phyloP scores from a whole-genome alignment of 2,797 vertebrate species.

The Macroramphosus scolopax region DNA sequence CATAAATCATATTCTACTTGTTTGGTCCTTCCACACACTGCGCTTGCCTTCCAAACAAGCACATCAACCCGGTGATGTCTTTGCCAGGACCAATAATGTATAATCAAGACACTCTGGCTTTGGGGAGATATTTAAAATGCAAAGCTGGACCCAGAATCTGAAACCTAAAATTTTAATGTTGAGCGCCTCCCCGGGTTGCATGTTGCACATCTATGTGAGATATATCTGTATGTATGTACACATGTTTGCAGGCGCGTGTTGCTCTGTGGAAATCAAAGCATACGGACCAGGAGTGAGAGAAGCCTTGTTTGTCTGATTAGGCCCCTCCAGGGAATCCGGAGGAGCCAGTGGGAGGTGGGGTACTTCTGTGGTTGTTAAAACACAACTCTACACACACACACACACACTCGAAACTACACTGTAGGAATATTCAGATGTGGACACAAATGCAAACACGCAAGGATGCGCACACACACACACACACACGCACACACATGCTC shows the following conservation, averaged over 20 bases:
- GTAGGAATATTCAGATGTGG: slow-evolving; percentile 17
- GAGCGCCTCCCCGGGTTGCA: no score
- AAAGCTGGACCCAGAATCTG: no score
- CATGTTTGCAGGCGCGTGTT: slow-evolving; percentile 9
- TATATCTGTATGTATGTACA: background rate
- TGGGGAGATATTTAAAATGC: no score
- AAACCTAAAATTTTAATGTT: no score
- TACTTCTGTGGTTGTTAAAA: slow-evolving; percentile 39
- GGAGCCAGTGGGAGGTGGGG: slow-evolving; percentile 20
- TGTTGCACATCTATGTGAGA: no score
- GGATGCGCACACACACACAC: background rate
- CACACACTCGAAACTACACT: background rate
- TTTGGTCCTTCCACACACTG: no score
- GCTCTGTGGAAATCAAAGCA: slow-evolving; percentile 50
- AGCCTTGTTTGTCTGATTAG: slow-evolving; percentile 60
- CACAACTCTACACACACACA: slow-evolving; percentile 5
- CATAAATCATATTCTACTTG: background rate
- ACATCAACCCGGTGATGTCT: no score
- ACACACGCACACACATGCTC: slow-evolving; percentile 23
- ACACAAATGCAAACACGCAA: slow-evolving; percentile 15
- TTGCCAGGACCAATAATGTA: no score
- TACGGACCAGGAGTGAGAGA: slow-evolving; percentile 41
- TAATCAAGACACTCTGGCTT: no score
- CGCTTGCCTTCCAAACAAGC: no score
- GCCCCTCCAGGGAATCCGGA: slow-evolving; percentile 43